phyloP scores from a whole-genome alignment of 2,113 vertebrate genomes.

The Pelodiscus sinensis region DNA sequence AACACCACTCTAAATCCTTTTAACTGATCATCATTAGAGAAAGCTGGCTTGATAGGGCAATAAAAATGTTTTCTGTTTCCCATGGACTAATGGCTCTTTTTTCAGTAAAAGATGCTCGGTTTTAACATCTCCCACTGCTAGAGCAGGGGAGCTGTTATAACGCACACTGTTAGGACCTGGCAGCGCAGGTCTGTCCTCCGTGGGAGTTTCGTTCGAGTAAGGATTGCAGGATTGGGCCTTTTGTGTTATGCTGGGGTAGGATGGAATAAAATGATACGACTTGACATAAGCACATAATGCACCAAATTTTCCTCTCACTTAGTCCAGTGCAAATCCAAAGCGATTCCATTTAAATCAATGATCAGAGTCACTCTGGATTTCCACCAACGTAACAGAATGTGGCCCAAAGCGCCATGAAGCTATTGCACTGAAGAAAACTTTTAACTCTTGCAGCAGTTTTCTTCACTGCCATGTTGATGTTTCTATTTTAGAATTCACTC shows the following conservation, averaged over 20 bases:
- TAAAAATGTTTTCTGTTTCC: neutral
- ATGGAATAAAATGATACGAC: neutral
- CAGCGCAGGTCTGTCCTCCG: neutral
- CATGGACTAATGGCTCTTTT: neutral
- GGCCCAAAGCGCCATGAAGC: neutral
- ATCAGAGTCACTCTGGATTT: neutral
- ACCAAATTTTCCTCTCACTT: neutral
- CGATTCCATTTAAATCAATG: neutral
- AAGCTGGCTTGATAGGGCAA: neutral
- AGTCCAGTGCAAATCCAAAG: conserved; percentile 14
- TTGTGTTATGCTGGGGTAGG: neutral
- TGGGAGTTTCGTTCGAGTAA: neutral
- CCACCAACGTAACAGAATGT: neutral
- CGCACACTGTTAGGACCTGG: neutral
- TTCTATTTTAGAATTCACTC: neutral
- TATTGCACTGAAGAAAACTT: neutral
- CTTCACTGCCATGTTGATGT: accelerated
- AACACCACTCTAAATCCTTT: neutral
- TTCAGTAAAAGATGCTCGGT: accelerated
- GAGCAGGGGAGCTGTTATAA: neutral
- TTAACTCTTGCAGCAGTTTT: neutral
- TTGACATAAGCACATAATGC: neutral
- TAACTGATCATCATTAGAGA: neutral
- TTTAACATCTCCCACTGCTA: neutral
- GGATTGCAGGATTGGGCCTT: neutral